These are phyloP conservation scores for Listronotus oregonensis DNA, from an alignment of 1,140 invertebrate genomes.

Conservation along the genomic window DNA sequence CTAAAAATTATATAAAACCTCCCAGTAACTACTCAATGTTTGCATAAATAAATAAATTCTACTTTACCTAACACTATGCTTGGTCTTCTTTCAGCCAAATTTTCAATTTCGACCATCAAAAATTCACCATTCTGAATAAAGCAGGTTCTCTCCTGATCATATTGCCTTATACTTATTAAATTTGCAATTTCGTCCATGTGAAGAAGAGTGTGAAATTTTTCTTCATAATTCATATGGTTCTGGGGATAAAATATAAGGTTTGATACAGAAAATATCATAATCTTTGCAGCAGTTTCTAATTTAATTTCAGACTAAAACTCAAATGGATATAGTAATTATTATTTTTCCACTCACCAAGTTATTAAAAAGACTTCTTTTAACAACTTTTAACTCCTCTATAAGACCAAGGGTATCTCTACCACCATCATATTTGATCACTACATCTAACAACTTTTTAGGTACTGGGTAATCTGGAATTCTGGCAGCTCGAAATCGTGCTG, in stretches of 20 bases:
- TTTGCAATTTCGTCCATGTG: conserved; percentile 79
- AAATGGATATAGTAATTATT: no score
- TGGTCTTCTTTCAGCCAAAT: conserved; percentile 81
- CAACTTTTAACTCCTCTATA: conserved; percentile 52
- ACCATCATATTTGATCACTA: conserved; percentile 45
- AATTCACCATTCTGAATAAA: conserved; percentile 70
- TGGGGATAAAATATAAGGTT: no score
- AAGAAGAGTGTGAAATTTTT: conserved; percentile 72
- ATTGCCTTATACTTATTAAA: conserved; percentile 68
- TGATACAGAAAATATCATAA: no score
- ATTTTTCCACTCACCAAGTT: conserved; percentile 52
- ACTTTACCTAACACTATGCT: conserved; percentile 70
- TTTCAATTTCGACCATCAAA: conserved; percentile 75
- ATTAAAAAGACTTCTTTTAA: conserved; percentile 59
- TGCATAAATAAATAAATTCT: no score
- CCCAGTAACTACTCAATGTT: no score
- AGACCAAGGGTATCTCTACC: conserved; percentile 3
- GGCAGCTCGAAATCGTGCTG: conserved; percentile 61
- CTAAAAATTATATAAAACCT: background rate
- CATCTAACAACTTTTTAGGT: conserved; percentile 62
- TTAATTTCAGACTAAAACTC: no score
- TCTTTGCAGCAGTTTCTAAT: no score
- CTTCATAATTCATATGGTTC: conserved; percentile 61
- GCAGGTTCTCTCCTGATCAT: conserved; percentile 69
- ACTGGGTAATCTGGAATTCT: conserved; percentile 61